Conservation (phyloP, 2,113 vertebrate species). For the Rhodinocichla rosea region DNA sequence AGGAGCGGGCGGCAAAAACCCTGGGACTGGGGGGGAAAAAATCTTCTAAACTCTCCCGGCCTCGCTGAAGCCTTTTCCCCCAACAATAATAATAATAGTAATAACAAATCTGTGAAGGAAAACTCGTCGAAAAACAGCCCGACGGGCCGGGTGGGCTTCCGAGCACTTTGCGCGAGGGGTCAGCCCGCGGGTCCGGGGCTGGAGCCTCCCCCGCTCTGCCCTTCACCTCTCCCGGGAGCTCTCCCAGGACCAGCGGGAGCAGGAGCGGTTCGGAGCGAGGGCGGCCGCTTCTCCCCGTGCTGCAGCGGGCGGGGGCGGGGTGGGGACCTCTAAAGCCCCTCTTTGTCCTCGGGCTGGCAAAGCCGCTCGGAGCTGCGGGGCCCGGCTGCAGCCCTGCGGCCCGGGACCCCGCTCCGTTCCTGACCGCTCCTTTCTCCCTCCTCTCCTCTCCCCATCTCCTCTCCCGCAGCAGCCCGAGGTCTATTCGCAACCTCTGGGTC, state of each 20-base stretch:
- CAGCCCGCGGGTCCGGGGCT: background rate
- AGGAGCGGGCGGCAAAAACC: background rate
- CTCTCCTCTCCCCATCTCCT: background rate
- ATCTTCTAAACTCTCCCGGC: background rate
- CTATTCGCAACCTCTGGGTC: constrained; percentile 75
- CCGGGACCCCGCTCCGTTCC: background rate
- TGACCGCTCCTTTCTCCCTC: background rate
- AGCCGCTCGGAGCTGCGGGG: background rate
- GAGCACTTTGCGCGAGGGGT: background rate
- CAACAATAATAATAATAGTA: background rate
- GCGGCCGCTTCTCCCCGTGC: background rate
- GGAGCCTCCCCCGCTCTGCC: background rate
- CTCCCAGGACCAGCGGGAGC: background rate
- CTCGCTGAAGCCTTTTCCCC: background rate
- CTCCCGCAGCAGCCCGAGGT: constrained; percentile 76
- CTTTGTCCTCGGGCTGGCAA: background rate
- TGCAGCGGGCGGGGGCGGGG: background rate
- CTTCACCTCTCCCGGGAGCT: background rate
- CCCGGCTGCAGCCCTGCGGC: background rate
- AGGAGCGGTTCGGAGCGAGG: background rate
- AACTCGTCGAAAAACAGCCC: background rate
- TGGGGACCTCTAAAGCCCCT: background rate
- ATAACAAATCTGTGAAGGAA: too few species aligned
- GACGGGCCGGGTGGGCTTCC: background rate
- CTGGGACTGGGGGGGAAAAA: fast-evolving